A percentile compares a stretch with the other conserved stretches of the same genome.
phyloP scores from a whole-genome alignment of 2,797 vertebrate species.

The Labeo calbasu region DNA sequence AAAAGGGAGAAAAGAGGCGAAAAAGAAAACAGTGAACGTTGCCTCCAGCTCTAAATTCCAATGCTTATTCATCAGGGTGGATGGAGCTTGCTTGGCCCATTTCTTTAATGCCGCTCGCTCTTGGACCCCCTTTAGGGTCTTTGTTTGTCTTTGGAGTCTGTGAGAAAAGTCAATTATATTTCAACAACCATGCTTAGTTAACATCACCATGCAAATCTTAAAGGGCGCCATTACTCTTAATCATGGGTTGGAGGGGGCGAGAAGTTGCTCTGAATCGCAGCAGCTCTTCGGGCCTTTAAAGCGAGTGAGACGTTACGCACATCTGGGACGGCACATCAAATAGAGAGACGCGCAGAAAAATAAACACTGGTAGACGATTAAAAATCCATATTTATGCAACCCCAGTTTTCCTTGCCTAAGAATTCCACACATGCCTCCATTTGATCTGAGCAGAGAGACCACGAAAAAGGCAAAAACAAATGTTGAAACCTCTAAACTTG shows the following conservation, averaged over 20 bases:
- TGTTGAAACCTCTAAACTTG: slow-evolving; percentile 75
- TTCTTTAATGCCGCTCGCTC: slow-evolving; percentile 75
- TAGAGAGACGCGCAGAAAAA: slow-evolving; percentile 74
- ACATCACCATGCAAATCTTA: slow-evolving; percentile 57
- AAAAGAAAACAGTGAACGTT: slow-evolving; percentile 58
- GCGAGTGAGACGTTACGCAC: slow-evolving; percentile 71
- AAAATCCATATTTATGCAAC: slow-evolving; percentile 82
- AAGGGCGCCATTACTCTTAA: slow-evolving; percentile 66
- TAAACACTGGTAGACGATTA: slow-evolving; percentile 79
- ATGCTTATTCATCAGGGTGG: slow-evolving; percentile 58
- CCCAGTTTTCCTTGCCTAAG: slow-evolving; percentile 74
- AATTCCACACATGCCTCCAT: slow-evolving; percentile 74
- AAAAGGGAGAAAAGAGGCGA: slow-evolving; percentile 65
- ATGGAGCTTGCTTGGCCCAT: slow-evolving; percentile 80
- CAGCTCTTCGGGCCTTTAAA: slow-evolving; percentile 50
- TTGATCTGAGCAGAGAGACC: slow-evolving; percentile 75
- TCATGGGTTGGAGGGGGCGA: slow-evolving; percentile 68
- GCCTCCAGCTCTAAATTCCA: slow-evolving; percentile 69
- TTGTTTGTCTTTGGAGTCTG: slow-evolving; percentile 76
- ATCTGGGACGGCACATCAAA: slow-evolving; percentile 77
- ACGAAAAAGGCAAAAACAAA: slow-evolving; percentile 57
- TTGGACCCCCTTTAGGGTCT: slow-evolving; percentile 82
- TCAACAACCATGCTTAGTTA: slow-evolving; percentile 61
- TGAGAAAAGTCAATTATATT: slow-evolving; percentile 84
- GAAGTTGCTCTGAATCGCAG: slow-evolving; percentile 55